Base-by-base conservation (phyloP, 2,113 vertebrate species). In the Sylvilagus bachmani region DNA sequence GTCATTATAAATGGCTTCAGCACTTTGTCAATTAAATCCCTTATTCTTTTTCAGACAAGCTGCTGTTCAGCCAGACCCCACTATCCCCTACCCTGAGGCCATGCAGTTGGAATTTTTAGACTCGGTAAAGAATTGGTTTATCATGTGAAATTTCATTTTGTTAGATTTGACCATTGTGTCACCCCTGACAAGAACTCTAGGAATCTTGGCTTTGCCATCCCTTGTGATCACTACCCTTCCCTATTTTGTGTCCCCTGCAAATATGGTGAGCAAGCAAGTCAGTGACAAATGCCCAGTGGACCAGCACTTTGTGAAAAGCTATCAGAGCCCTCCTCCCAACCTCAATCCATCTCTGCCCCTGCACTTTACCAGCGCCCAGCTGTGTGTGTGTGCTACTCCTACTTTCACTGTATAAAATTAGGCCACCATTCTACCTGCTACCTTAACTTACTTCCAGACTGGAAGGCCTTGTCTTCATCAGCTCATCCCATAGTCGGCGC, bases 381-480 rank as follows among this genome's bases (percentile, higher is more conserved):
- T 93, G 5, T 78, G 67, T 92, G 16, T 90, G 31, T 92, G 53
- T 90, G 64, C 74, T 92, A 55, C 70, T 94, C 84, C 74, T 75
- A 55, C 49, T 95, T 94, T 93, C n/a, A 87, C 27, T 58, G n/a
- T 77, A 33, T 51, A 95, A 82, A 33, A 74, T 92, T 73, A 95
- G 82, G 69, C 89, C 87, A 93, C 71, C 92, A 27, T 91, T 95
- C 73, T 49, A 70, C 24, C 3, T 84, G 89, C 70, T 1, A 0
- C 13, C 86, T 95, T 81, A 95, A 98, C 98, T 98, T 97, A 99
- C 99, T 98, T 99, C 98, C 1, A 97, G 98, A 96, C 98, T 97
- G 94, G 98, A 98, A 0, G 98, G 98, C 91, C 98, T 98, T 81
- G 98, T 99, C 96, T 98, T 98, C 96, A 98, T 98, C 87, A 99